These are phyloP conservation scores for Cheilosia vernalis DNA, from an alignment of 2,888 invertebrate genomes.

Conservation along the genomic window DNA sequence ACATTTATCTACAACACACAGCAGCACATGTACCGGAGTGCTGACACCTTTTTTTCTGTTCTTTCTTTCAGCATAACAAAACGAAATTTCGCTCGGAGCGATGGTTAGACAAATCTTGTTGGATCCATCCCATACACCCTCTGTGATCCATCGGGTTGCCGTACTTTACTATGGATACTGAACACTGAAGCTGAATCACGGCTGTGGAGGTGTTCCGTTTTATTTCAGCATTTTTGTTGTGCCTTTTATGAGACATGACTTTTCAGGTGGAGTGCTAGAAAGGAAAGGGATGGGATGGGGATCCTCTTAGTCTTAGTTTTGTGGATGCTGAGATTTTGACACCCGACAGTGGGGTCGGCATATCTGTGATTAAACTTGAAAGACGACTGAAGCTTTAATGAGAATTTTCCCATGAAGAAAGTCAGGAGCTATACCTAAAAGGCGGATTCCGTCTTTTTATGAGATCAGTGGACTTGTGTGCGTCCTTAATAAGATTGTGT, in stretches of 20 bases:
- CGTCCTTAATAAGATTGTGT: no score
- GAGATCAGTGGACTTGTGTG: no score
- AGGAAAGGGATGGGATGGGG: constrained; percentile 7
- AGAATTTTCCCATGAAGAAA: no score
- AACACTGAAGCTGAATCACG: constrained; percentile 14
- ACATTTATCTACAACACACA: constrained; percentile 55
- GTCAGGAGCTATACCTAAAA: no score
- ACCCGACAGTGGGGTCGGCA: constrained; percentile 3
- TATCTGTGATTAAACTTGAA: neutral
- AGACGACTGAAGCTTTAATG: neutral
- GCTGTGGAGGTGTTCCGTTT: constrained; percentile 22
- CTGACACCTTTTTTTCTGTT: constrained; percentile 68
- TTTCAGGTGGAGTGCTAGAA: neutral
- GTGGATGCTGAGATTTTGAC: neutral
- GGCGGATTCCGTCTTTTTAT: no score
- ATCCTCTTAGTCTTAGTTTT: neutral
- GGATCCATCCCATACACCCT: constrained; percentile 29
- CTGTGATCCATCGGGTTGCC: constrained; percentile 40
- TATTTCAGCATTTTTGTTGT: neutral
- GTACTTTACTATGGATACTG: constrained; percentile 23
- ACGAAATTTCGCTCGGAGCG: constrained; percentile 53
- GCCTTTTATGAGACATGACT: constrained; percentile 20
- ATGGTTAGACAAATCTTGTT: constrained; percentile 57
- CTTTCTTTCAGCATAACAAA: constrained; percentile 53
- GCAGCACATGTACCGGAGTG: constrained; percentile 12